Conservation (phyloP, 2,113 vertebrate species). For the Passer domesticus region DNA sequence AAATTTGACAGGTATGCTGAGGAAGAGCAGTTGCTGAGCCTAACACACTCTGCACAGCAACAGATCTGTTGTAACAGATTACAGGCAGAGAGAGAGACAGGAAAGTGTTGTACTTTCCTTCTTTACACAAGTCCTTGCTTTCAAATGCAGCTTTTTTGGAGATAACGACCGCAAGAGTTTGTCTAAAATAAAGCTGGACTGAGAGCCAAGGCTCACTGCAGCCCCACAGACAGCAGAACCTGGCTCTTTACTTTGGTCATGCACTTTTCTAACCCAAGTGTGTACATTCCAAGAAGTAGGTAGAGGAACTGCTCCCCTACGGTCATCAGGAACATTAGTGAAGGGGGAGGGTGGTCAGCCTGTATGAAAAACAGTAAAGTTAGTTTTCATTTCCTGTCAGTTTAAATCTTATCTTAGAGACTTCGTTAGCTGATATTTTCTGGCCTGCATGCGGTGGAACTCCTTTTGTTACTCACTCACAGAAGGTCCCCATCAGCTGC, state of each 20-base stretch:
- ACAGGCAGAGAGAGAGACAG: conserved; percentile 37
- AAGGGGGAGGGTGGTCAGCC: not conserved
- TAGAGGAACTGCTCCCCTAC: not conserved
- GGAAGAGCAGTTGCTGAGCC: conserved; percentile 55
- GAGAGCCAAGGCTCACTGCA: not conserved
- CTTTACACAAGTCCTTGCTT: conserved; percentile 15
- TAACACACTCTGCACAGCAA: conserved; percentile 26
- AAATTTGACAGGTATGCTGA: conserved; percentile 32
- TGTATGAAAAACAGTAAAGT: conserved; percentile 12
- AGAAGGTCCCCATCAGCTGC: not conserved
- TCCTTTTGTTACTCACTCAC: not conserved
- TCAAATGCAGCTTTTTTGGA: not conserved
- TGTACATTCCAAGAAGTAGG: not conserved
- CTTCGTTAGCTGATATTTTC: conserved; percentile 20
- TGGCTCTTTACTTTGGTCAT: not conserved
- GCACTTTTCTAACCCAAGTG: not conserved
- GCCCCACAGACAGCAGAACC: not conserved
- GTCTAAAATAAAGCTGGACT: conserved; percentile 1
- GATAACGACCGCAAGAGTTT: not conserved
- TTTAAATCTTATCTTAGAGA: conserved; percentile 46
- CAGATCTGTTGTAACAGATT: conserved; percentile 55
- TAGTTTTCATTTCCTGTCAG: conserved; percentile 36
- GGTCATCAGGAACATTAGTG: not conserved
- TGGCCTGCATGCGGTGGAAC: not conserved
- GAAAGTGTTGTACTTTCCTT: conserved; percentile 10